These are phyloP conservation scores for Apodemus speciosus DNA, from an alignment of 2,113 vertebrate species.

Conservation along the genomic window DNA sequence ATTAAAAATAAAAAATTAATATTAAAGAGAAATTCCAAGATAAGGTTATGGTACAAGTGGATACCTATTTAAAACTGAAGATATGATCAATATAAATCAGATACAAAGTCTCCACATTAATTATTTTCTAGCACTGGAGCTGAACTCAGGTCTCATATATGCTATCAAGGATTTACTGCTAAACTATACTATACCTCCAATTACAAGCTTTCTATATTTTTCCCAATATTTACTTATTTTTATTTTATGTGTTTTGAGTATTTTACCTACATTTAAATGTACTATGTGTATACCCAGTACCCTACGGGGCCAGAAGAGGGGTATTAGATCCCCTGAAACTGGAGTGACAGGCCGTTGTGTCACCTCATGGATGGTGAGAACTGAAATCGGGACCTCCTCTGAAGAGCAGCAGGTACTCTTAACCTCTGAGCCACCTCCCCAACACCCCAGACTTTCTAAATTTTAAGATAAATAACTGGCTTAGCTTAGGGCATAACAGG, in stretches of 20 bases:
- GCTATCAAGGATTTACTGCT: background rate
- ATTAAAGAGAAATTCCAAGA: conserved; percentile 1
- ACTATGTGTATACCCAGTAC: background rate
- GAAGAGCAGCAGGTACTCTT: background rate
- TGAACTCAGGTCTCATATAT: background rate
- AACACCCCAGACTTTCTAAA: background rate
- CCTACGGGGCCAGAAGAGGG: background rate
- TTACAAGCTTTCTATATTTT: background rate
- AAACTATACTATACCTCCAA: background rate
- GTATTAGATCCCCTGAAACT: background rate
- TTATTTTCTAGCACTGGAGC: background rate
- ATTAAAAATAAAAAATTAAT: background rate
- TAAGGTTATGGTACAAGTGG: background rate
- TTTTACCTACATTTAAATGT: background rate
- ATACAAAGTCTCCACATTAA: background rate
- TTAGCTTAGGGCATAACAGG: background rate
- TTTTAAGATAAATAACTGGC: conserved; percentile 6
- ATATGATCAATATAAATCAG: background rate
- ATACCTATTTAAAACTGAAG: conserved; percentile 3
- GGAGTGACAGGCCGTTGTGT: background rate
- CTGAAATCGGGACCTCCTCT: background rate
- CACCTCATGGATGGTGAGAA: background rate
- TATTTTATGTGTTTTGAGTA: background rate
- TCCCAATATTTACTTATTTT: background rate
- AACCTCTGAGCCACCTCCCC: background rate